Evolutionary conservation across 2,888 invertebrate species (phyloP), one percentile per base, ranked within the genome.

Genomic region (Neuroscelio doddi): DNA sequence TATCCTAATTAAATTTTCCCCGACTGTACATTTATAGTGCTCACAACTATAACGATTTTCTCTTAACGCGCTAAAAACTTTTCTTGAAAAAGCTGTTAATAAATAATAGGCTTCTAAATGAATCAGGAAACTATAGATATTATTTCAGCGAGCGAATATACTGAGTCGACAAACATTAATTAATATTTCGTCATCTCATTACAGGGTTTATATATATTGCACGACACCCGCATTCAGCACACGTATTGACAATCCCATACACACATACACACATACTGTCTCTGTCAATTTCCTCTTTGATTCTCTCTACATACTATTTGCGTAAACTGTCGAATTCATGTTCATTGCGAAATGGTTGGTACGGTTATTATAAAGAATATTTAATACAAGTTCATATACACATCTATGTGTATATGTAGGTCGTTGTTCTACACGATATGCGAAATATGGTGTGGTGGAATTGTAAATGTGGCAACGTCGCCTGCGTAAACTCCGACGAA

Each of bases 181-280:
- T 65, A 65, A 61, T 61, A 65, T 65, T 65, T 65, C 59, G 65
- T 24, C 65, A 65, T 61, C 65, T 65, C 65, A 57, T 65, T 65
- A 55, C 65, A 57, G 49, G n/a, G 57, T 56, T 49, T 52, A 42
- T 61, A 59, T 61, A 55, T 49, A 61, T 57, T 41, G 50, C 42
- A 45, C 52, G 61, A 65, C 65, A 61, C 62, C 56, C 61, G 66
- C 57, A 50, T 57, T 57, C 49, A 56, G 52, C 55, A 62, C 57
- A 61, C 66, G 66, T 58, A 46, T 58, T 39, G 39, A 39, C 39
- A 39, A 32, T 41, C 26, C 41, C 12, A 3, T 24, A 24, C 41
- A 14, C 21, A 3, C 21, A 21, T 21, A 3, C 21, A 3, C 21
- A n/a, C 1, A 12, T 4, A 24, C 39, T 34, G 36, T 10, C 50